Conservation (phyloP, 2,888 invertebrate species). For the Pammene aurita region DNA sequence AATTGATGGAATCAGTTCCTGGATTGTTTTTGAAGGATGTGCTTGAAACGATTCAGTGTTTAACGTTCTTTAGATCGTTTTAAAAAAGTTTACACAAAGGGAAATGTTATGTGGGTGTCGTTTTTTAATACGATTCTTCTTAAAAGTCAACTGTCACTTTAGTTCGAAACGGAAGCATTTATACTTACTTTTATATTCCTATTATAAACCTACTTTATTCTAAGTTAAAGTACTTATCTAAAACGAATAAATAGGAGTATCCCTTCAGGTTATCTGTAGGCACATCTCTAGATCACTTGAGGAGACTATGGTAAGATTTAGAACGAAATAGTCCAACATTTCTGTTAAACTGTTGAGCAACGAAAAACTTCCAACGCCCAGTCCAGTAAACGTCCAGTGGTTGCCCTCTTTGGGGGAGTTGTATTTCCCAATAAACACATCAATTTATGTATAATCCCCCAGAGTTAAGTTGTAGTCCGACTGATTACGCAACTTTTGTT, state of each 20-base stretch:
- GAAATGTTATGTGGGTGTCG: neutral
- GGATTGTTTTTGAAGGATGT: neutral
- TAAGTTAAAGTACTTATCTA: neutral
- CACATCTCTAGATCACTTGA: neutral
- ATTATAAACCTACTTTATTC: neutral
- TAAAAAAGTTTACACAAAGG: slow-evolving; percentile 9
- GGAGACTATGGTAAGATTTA: neutral
- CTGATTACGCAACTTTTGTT: too few relatives aligned
- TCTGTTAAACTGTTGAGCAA: slow-evolving; percentile 7
- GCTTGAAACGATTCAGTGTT: neutral
- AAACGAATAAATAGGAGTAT: neutral
- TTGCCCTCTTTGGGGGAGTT: too few relatives aligned
- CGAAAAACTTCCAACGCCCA: neutral
- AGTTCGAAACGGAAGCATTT: neutral
- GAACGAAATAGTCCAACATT: neutral
- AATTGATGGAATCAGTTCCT: neutral
- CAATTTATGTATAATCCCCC: too few relatives aligned
- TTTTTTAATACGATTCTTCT: slow-evolving; percentile 1
- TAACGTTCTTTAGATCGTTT: neutral
- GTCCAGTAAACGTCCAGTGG: too few relatives aligned
- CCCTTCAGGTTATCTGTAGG: neutral
- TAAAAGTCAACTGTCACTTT: neutral
- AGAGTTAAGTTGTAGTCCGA: too few relatives aligned
- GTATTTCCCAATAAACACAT: too few relatives aligned
- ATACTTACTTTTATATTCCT: neutral